These are phyloP conservation scores for Aphaenogaster floridana DNA, from an alignment of 1,140 invertebrate genomes.

Conservation along the genomic window DNA sequence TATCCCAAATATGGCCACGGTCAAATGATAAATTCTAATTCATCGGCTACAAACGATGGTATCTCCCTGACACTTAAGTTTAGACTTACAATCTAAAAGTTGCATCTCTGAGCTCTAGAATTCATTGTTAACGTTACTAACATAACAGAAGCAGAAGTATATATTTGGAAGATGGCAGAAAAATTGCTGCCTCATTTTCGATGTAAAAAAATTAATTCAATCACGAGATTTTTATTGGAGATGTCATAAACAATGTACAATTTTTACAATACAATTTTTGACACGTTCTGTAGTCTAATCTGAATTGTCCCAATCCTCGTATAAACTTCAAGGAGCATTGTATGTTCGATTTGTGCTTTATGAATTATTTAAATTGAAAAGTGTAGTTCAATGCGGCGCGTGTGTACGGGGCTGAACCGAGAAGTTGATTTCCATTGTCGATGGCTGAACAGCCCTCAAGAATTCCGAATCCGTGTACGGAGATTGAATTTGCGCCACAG, in stretches of 20 bases:
- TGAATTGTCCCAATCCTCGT: neutral
- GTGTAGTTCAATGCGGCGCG: neutral
- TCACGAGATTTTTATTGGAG: neutral
- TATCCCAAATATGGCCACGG: neutral
- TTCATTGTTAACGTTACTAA: neutral
- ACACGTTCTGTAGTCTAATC: neutral
- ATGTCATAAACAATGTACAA: neutral
- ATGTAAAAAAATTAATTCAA: neutral
- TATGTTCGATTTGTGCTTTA: slow-evolving; percentile 6
- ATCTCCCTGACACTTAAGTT: neutral
- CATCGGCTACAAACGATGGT: neutral
- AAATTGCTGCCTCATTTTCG: neutral
- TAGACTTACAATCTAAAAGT: neutral
- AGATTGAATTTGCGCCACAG: slow-evolving; percentile 70
- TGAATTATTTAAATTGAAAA: slow-evolving; percentile 39
- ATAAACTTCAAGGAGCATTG: neutral
- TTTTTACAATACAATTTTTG: neutral
- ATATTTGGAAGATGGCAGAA: neutral
- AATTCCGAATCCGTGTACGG: slow-evolving; percentile 70
- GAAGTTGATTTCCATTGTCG: slow-evolving; percentile 77
- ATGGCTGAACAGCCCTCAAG: slow-evolving; percentile 67
- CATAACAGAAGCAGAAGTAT: neutral
- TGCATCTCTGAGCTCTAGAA: neutral
- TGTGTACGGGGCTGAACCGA: slow-evolving; percentile 27
- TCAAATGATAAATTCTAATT: slow-evolving; percentile 14